These are phyloP conservation scores for Lydus trimaculatus DNA, from an alignment of 2,888 invertebrate genomes.

Conservation along the genomic window DNA sequence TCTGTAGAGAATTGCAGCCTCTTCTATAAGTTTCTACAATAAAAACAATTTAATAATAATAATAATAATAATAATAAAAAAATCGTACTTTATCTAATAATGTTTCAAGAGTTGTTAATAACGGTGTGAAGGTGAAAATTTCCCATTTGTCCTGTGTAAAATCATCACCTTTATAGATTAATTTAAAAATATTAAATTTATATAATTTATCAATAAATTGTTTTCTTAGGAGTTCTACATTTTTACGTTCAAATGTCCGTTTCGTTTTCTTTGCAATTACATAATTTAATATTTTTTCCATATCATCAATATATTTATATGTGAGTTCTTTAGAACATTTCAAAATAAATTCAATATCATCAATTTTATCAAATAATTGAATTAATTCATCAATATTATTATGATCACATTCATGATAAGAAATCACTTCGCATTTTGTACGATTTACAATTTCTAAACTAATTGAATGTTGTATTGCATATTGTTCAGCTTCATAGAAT, in stretches of 20 bases:
- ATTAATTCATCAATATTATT: slow-evolving; percentile 57
- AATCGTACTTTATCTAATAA: slow-evolving; percentile 56
- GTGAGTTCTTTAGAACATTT: slow-evolving; percentile 54
- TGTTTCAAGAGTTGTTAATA: slow-evolving; percentile 32
- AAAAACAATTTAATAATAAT: slow-evolving; percentile 23
- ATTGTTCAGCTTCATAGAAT: slow-evolving; percentile 62
- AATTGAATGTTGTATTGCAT: slow-evolving; percentile 53
- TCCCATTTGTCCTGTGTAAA: background rate
- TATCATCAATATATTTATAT: slow-evolving; percentile 34
- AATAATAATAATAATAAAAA: slow-evolving; percentile 7
- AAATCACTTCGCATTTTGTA: slow-evolving; percentile 58
- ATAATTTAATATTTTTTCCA: slow-evolving; percentile 44
- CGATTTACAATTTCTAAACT: slow-evolving; percentile 40
- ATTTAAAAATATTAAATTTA: background rate
- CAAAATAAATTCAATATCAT: slow-evolving; percentile 59
- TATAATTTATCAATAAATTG: background rate
- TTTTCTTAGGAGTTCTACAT: slow-evolving; percentile 32
- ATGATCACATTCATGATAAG: slow-evolving; percentile 29
- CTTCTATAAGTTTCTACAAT: slow-evolving; percentile 51
- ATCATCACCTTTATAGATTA: background rate
- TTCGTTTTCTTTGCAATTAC: slow-evolving; percentile 19
- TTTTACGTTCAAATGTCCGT: slow-evolving; percentile 54
- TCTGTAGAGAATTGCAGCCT: slow-evolving; percentile 51
- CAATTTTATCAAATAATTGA: slow-evolving; percentile 57
- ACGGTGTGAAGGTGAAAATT: background rate